Evolutionary conservation across 1,140 invertebrate genomes (phyloP).

Genomic region (Panagrolaimus sp.): DNA sequence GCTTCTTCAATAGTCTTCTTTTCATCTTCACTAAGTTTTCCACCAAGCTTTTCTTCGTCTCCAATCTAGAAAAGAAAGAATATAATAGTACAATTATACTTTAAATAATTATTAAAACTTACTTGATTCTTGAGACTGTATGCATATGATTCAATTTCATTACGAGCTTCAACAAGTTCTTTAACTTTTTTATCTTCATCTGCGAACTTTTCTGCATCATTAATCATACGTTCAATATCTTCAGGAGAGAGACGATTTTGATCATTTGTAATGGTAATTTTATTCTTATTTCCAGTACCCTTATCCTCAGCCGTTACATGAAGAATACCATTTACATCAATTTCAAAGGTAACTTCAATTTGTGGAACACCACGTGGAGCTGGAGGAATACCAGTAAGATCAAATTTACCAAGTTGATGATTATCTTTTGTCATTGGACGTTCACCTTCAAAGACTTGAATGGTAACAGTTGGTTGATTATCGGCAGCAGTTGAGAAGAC

Average conservation of each 20-base stretch:
- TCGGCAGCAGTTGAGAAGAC: slow-evolving; percentile 98
- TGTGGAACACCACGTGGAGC: slow-evolving; percentile 95
- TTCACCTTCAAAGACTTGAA: slow-evolving; percentile 95
- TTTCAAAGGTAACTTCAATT: slow-evolving; percentile 79
- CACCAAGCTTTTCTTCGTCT: slow-evolving; percentile 95
- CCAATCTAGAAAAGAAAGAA: slow-evolving; percentile 61
- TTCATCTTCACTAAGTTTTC: slow-evolving; percentile 81
- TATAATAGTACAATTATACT: not conserved
- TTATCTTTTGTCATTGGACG: slow-evolving; percentile 99
- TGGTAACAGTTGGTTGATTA: slow-evolving; percentile 97
- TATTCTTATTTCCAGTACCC: slow-evolving; percentile 93
- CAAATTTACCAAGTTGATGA: slow-evolving; percentile 92
- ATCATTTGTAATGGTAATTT: slow-evolving; percentile 97
- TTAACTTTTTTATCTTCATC: slow-evolving; percentile 97
- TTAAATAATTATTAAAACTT: not conserved
- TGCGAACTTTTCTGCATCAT: slow-evolving; percentile 94
- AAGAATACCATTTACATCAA: slow-evolving; percentile 95
- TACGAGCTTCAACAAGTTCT: slow-evolving; percentile 85
- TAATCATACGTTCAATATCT: slow-evolving; percentile 97
- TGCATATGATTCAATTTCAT: slow-evolving; percentile 89
- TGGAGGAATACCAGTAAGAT: slow-evolving; percentile 93
- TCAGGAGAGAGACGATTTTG: slow-evolving; percentile 92
- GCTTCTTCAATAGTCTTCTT: slow-evolving; percentile 89
- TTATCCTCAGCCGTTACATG: slow-evolving; percentile 92
- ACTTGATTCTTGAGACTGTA: slow-evolving; percentile 94